Conservation (phyloP, 2,888 invertebrate genomes). For the Stenichneumon culpator region DNA sequence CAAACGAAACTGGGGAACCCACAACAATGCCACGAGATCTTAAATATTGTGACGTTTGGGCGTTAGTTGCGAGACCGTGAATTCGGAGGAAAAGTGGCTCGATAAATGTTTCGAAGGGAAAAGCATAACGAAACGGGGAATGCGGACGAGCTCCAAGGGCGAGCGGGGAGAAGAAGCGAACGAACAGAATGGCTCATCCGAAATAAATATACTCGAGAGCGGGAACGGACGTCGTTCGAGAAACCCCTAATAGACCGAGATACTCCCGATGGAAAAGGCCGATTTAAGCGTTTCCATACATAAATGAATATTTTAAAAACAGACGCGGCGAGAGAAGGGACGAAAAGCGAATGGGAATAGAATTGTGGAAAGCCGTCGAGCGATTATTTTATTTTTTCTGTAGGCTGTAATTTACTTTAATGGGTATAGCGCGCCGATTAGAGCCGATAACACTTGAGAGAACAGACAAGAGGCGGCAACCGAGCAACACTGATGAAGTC, state of each 20-base stretch:
- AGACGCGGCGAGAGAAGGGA: not conserved
- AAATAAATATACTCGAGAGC: slow-evolving; percentile 4
- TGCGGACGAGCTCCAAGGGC: not conserved
- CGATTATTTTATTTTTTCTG: slow-evolving; percentile 17
- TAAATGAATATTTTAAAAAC: slow-evolving; percentile 46
- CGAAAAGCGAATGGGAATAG: not conserved
- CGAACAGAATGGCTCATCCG: slow-evolving; percentile 3
- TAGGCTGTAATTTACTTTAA: slow-evolving; percentile 47
- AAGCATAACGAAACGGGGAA: slow-evolving; percentile 65
- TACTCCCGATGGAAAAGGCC: slow-evolving; percentile 13
- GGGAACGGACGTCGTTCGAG: not conserved
- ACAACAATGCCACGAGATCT: slow-evolving; percentile 62
- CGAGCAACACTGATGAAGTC: not conserved
- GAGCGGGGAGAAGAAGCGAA: not conserved
- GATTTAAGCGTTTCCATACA: slow-evolving; percentile 43
- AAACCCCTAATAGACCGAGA: slow-evolving; percentile 4
- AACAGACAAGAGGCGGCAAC: not conserved
- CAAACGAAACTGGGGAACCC: slow-evolving; percentile 50
- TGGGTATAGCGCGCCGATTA: slow-evolving; percentile 32
- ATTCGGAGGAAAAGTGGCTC: slow-evolving; percentile 48
- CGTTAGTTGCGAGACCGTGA: slow-evolving; percentile 56
- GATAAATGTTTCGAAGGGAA: slow-evolving; percentile 39
- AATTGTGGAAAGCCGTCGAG: slow-evolving; percentile 31
- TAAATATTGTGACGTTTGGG: slow-evolving; percentile 68
- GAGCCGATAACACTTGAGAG: slow-evolving; percentile 5